phyloP scores from a whole-genome alignment of 2,113 vertebrate genomes.

The Bombycilla garrulus region DNA sequence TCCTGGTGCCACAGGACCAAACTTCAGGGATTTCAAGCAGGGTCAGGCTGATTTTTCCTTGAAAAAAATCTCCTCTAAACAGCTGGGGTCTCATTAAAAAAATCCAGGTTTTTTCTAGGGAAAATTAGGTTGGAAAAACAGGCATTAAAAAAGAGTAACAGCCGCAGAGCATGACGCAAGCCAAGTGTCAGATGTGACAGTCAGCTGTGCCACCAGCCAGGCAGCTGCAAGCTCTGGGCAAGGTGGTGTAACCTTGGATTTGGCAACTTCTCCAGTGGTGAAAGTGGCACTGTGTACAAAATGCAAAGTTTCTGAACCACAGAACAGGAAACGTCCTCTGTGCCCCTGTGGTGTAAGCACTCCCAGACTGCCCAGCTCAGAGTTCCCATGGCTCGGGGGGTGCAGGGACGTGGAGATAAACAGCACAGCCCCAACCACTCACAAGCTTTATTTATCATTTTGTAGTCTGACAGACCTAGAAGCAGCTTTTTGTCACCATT shows the following conservation, averaged over 20 bases:
- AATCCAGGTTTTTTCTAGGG: background rate
- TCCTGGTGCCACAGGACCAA: background rate
- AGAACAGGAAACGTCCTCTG: conserved; percentile 26
- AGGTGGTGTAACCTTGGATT: background rate
- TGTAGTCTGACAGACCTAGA: background rate
- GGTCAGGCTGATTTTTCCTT: background rate
- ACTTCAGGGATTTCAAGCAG: background rate
- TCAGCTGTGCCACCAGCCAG: background rate
- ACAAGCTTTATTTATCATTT: background rate
- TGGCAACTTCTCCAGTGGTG: background rate
- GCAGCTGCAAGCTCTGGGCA: background rate
- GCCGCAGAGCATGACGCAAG: background rate
- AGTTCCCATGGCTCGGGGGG: background rate
- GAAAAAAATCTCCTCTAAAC: background rate
- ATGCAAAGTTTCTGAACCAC: background rate
- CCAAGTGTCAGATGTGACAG: background rate
- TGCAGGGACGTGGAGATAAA: background rate
- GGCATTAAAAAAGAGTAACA: background rate
- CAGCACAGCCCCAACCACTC: background rate
- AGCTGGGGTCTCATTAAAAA: background rate
- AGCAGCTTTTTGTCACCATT: background rate
- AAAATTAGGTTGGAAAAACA: background rate
- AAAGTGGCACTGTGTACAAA: background rate
- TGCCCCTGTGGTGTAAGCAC: conserved; percentile 37
- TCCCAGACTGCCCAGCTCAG: conserved; percentile 5